Evolutionary conservation across 2,888 invertebrate species (phyloP).

Genomic region (Panopea generosa): DNA sequence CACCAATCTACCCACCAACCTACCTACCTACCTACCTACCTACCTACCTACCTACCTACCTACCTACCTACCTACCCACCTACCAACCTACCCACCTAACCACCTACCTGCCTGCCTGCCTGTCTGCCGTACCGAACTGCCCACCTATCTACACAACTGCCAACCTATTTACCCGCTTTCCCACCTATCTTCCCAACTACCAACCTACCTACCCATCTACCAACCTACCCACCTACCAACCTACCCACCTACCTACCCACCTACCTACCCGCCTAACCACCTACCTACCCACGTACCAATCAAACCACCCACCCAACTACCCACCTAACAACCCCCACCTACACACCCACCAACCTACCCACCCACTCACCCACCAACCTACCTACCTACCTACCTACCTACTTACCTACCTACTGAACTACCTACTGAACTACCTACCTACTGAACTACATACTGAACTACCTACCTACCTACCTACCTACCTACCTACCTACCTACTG

Average conservation of each 20-base stretch:
- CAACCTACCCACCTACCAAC: conserved; percentile 1
- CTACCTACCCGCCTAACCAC: conserved; percentile 5
- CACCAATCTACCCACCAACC: no score
- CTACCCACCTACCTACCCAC: conserved; percentile 5
- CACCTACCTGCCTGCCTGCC: not conserved
- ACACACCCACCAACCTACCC: not conserved
- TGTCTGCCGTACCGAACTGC: not conserved
- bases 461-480: conserved; percentile 23
- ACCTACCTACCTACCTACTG: conserved; percentile 22
- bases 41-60: not conserved
- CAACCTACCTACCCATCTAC: conserved; percentile 3
- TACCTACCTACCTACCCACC: conserved; percentile 5
- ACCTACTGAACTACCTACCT: conserved; percentile 21
- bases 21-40: not conserved
- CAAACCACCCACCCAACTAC: no score
- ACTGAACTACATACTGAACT: conserved; percentile 19
- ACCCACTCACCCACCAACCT: no score
- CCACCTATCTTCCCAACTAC: not conserved
- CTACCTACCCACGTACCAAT: not conserved
- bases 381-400: no score
- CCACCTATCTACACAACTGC: not conserved
- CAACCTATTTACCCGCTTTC: not conserved
- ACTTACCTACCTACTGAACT: no score
- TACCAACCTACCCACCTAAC: conserved; percentile 1
- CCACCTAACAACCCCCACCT: conserved; percentile 4